phyloP scores from a whole-genome alignment of 2,113 vertebrate genomes.

The Brachyhypopomus occidentalis region DNA sequence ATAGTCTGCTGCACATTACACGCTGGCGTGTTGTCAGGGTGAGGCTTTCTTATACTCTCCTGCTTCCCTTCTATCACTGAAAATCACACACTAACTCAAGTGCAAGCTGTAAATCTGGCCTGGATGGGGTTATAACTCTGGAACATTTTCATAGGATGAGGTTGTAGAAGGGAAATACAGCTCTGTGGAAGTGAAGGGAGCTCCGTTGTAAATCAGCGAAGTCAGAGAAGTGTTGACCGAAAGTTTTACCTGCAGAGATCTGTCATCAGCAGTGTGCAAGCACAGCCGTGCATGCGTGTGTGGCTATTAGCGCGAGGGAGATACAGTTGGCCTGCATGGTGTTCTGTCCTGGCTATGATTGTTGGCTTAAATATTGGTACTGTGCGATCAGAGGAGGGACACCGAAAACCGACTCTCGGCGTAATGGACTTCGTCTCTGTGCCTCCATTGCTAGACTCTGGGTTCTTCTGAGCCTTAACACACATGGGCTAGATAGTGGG shows the following conservation, averaged over 20 bases:
- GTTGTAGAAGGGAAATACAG: not conserved
- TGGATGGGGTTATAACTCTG: conserved; percentile 19
- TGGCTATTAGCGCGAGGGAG: not conserved
- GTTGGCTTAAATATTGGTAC: not conserved
- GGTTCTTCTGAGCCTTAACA: not conserved
- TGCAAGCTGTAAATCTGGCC: not conserved
- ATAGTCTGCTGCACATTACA: not conserved
- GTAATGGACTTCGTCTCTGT: not conserved
- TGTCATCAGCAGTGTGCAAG: not conserved
- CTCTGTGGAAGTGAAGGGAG: not conserved
- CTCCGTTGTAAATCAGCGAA: conserved; percentile 13
- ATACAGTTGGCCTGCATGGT: not conserved
- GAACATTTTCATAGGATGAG: not conserved
- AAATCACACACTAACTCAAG: conserved; percentile 4
- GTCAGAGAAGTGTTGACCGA: not conserved
- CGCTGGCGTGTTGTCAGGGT: not conserved
- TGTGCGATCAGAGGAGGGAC: not conserved
- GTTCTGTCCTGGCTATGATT: not conserved
- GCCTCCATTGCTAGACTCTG: conserved; percentile 5
- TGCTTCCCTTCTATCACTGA: conserved; percentile 7
- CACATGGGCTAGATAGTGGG: conserved; percentile 10
- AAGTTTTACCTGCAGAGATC: not conserved
- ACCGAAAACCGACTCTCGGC: conserved; percentile 7
- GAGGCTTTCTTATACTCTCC: not conserved
- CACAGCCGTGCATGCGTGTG: not conserved